These are phyloP conservation scores for Zygogramma bicolorata DNA, from an alignment of 2,888 invertebrate species.

Conservation along the genomic window DNA sequence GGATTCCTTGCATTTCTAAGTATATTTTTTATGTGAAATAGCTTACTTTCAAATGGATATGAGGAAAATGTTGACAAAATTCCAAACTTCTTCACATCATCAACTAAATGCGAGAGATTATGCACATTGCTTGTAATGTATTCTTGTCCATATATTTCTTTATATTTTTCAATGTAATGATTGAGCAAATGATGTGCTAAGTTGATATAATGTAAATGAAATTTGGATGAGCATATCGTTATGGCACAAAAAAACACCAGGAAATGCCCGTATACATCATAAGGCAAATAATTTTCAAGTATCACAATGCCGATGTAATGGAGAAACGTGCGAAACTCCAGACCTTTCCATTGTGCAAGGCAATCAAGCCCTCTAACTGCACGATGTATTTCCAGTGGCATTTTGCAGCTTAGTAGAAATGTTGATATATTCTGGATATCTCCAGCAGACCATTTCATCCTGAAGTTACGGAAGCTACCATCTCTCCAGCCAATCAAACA, in stretches of 20 bases:
- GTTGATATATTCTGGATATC: conserved; percentile 21
- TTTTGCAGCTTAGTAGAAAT: conserved; percentile 27
- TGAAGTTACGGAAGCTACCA: conserved; percentile 20
- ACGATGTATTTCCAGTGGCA: conserved; percentile 29
- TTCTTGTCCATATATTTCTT: conserved; percentile 26
- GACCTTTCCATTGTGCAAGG: conserved; percentile 24
- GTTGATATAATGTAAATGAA: conserved; percentile 11
- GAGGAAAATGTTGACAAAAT: conserved; percentile 54
- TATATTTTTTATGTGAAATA: conserved; percentile 41
- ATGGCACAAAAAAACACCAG: conserved; percentile 26
- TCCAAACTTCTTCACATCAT: conserved; percentile 52
- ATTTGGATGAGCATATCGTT: conserved; percentile 28
- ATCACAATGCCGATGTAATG: conserved; percentile 27
- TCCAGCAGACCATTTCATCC: conserved; percentile 23
- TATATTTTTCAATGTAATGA: conserved; percentile 8
- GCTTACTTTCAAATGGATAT: conserved; percentile 58
- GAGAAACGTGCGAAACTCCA: conserved; percentile 29
- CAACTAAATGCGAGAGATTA: conserved; percentile 44
- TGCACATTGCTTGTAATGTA: conserved; percentile 37
- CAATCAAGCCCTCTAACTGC: conserved; percentile 27
- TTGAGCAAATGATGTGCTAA: neutral
- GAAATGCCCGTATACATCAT: conserved; percentile 32
- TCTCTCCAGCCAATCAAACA: conserved; percentile 17
- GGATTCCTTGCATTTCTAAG: conserved; percentile 35
- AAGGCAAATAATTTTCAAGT: conserved; percentile 21